phyloP scores from a whole-genome alignment of 2,888 invertebrate species.

The Mythimna impura region DNA sequence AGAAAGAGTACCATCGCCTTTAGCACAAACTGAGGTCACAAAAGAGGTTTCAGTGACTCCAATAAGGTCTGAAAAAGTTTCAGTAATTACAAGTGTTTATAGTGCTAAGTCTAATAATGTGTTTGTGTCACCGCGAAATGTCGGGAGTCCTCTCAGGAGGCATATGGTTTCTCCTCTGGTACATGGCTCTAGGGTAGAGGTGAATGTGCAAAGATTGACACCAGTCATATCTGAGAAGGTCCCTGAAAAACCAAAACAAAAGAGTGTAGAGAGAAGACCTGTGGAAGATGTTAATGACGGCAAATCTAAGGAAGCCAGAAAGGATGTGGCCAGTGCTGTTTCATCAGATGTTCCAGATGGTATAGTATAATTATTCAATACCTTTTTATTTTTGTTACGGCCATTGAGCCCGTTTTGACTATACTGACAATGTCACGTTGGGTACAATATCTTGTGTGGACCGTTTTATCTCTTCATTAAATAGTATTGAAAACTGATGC shows the following conservation, averaged over 20 bases:
- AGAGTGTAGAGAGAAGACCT: constrained; percentile 26
- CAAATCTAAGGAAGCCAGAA: constrained; percentile 58
- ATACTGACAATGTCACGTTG: no score
- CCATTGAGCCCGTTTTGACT: no score
- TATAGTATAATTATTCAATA: constrained; percentile 53
- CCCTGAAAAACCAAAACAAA: constrained; percentile 54
- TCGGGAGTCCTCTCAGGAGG: constrained; percentile 68
- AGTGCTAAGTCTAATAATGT: constrained; percentile 61
- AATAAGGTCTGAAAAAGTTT: constrained; percentile 66
- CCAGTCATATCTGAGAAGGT: constrained; percentile 61
- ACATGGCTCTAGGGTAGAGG: constrained; percentile 68
- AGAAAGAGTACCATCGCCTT: constrained; percentile 53
- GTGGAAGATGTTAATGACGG: constrained; percentile 57
- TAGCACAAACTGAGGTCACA: constrained; percentile 44
- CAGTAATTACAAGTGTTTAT: constrained; percentile 69
- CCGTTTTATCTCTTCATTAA: no score
- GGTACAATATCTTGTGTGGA: no score
- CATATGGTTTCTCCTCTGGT: constrained; percentile 67
- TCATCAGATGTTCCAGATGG: constrained; percentile 71
- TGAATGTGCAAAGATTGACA: constrained; percentile 60
- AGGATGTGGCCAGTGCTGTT: constrained; percentile 9
- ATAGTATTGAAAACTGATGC: no score
- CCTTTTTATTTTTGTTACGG: no score
- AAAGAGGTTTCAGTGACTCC: constrained; percentile 58
- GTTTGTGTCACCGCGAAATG: constrained; percentile 75